phyloP scores from a whole-genome alignment of 2,888 invertebrate genomes.

The Keiferia lycopersicella region DNA sequence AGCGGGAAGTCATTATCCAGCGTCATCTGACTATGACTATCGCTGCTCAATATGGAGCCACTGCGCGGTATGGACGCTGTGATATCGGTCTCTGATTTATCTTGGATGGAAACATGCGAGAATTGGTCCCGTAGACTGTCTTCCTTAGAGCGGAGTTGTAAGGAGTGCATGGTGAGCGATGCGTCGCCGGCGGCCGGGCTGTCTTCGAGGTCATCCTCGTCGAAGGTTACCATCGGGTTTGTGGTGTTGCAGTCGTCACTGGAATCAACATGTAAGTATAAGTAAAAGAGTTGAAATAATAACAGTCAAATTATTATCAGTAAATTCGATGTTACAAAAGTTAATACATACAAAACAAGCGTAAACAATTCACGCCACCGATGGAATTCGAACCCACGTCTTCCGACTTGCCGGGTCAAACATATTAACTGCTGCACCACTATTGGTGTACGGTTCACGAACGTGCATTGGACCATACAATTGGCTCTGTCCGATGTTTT shows the following conservation, averaged over 20 bases:
- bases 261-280: slow-evolving; percentile 29
- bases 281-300: too few species aligned
- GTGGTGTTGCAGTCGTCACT: slow-evolving; percentile 86
- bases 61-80: slow-evolving; percentile 63
- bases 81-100: slow-evolving; percentile 39
- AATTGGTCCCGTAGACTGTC: slow-evolving; percentile 44
- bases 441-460: too few species aligned
- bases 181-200: slow-evolving; percentile 39
- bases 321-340: too few species aligned
- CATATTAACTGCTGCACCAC: too few species aligned
- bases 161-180: slow-evolving; percentile 30
- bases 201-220: slow-evolving; percentile 89
- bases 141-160: slow-evolving; percentile 33
- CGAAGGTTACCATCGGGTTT: slow-evolving; percentile 91
- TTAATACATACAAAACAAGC: too few species aligned
- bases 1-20: slow-evolving; percentile 61
- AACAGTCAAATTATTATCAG: too few species aligned
- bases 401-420: too few species aligned
- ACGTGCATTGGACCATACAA: too few species aligned
- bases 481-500: too few species aligned
- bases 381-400: too few species aligned
- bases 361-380: too few species aligned
- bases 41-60: slow-evolving; percentile 62
- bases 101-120: slow-evolving; percentile 45
- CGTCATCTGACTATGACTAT: slow-evolving; percentile 51